A percentile compares a stretch with the other conserved stretches of the same genome.
Conservation (phyloP, 2,113 vertebrate genomes). For the Eulemur macaco region DNA sequence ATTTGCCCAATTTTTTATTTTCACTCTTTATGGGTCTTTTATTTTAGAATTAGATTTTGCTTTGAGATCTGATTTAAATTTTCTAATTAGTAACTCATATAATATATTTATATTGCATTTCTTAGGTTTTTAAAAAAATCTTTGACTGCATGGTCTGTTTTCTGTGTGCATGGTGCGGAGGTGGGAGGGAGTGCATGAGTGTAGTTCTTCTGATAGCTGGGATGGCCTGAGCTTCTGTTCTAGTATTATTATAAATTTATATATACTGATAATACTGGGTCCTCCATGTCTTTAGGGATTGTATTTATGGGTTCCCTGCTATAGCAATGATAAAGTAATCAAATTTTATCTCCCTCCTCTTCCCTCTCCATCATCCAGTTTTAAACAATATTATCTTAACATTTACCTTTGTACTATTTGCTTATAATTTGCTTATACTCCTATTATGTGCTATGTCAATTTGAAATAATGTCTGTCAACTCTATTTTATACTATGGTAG, state of each 20-base stretch:
- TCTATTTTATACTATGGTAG: not conserved
- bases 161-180: not conserved
- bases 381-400: not conserved
- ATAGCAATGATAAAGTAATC: slow-evolving; percentile 12
- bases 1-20: not conserved
- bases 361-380: not conserved
- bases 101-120: not conserved
- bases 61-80: slow-evolving; percentile 24
- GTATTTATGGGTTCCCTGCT: not conserved
- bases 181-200: not conserved
- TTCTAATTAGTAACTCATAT: not conserved
- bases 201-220: not conserved
- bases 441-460: not conserved
- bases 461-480: not conserved
- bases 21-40: not conserved
- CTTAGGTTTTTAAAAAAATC: not conserved
- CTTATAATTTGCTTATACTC: not conserved
- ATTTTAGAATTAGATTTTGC: not conserved
- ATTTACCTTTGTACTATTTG: not conserved
- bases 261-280: not conserved
- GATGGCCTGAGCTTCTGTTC: not conserved
- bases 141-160: not conserved
- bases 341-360: not conserved
- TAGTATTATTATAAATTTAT: slow-evolving; percentile 17
- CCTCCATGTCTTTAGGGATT: not conserved